These are phyloP conservation scores for Pocillopora grandis DNA, from an alignment of 92 coral and sea anemone species.

Conservation along the genomic window DNA sequence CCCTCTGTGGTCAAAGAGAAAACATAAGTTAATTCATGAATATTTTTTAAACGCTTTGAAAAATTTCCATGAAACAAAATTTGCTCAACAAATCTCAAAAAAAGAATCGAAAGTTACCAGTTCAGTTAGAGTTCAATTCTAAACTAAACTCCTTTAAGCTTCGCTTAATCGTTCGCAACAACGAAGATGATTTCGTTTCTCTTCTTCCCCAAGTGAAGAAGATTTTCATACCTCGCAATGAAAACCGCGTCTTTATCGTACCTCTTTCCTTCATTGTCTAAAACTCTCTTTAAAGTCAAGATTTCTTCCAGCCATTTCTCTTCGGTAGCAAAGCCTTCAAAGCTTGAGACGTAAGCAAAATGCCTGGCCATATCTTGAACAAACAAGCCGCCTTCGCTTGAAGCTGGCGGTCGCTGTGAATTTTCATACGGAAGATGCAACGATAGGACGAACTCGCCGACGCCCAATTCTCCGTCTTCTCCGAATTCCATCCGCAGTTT, in stretches of 20 bases:
- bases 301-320: constrained; percentile 43
- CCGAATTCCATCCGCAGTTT: constrained; percentile 55
- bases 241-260: constrained; percentile 53
- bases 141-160: not conserved
- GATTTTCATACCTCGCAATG: constrained; percentile 71
- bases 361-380: constrained; percentile 77
- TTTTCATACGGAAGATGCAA: constrained; percentile 80
- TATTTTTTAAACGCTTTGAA: too few relatives aligned
- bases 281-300: constrained; percentile 36
- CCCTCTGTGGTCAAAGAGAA: not conserved
- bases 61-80: not conserved
- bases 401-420: constrained; percentile 73
- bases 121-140: not conserved
- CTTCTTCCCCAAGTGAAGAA: constrained; percentile 63
- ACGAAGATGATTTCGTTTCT: constrained; percentile 70
- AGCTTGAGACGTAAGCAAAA: constrained; percentile 66
- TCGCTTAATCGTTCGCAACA: constrained; percentile 9
- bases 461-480: constrained; percentile 38
- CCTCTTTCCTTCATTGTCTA: constrained; percentile 58
- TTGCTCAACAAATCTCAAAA: not conserved
- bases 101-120: not conserved
- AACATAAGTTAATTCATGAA: too few relatives aligned
- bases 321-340: constrained; percentile 66
- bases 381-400: constrained; percentile 55
- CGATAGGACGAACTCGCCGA: constrained; percentile 68